phyloP scores from a whole-genome alignment of 2,888 invertebrate species.

The Drosophila imparisetae region DNA sequence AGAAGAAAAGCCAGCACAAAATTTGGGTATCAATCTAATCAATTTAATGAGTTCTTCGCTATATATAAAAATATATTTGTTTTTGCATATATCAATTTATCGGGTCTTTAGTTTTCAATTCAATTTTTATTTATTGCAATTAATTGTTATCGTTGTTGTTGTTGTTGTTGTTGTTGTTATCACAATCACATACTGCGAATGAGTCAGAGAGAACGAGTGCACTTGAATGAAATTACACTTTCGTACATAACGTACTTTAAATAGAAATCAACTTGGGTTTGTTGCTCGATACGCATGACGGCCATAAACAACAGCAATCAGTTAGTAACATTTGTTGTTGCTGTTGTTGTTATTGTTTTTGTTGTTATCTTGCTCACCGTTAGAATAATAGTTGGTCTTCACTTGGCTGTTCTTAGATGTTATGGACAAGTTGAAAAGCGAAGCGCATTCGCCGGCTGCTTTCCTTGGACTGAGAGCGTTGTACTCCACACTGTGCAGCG shows the following conservation, averaged over 20 bases:
- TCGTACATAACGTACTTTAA: constrained; percentile 15
- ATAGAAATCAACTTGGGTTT: constrained; percentile 13
- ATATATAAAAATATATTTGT: constrained; percentile 14
- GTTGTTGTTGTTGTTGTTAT: constrained; percentile 15
- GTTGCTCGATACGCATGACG: constrained; percentile 35
- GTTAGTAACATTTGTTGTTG: not conserved
- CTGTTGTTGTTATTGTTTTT: constrained; percentile 10
- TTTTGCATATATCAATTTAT: constrained; percentile 39
- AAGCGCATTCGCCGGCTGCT: constrained; percentile 59
- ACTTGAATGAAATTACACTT: constrained; percentile 46
- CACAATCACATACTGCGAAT: constrained; percentile 33
- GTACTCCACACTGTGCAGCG: not conserved
- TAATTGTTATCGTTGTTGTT: constrained; percentile 10
- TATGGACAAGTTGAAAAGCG: constrained; percentile 24
- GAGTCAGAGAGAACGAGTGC: constrained; percentile 49
- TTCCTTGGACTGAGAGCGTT: constrained; percentile 60
- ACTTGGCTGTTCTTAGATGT: not conserved
- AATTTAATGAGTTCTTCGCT: constrained; percentile 62
- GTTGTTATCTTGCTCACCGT: constrained; percentile 63
- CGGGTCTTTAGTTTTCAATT: constrained; percentile 2
- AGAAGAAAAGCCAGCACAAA: constrained; percentile 21
- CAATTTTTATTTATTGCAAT: constrained; percentile 24
- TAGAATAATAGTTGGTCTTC: constrained; percentile 23
- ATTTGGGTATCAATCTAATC: constrained; percentile 68
- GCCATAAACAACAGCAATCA: constrained; percentile 33